Percentiles rank a stretch among this genome's conserved stretches.
These are phyloP conservation scores for Chanos chanos DNA, from an alignment of 2,797 vertebrate species.

Conservation along the genomic window DNA sequence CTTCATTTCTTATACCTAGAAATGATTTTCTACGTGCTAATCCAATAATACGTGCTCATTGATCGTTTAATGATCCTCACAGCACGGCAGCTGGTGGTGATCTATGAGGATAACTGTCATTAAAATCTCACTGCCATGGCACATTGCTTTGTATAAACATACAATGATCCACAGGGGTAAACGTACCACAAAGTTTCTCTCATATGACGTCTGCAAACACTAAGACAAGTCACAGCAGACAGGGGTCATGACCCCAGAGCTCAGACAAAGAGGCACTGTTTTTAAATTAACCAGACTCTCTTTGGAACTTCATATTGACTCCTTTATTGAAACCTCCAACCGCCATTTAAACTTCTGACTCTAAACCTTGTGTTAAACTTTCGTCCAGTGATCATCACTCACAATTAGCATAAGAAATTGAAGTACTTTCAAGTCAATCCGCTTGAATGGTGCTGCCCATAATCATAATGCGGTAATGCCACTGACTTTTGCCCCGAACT, in stretches of 20 bases:
- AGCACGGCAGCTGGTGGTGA: constrained; percentile 18
- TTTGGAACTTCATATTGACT: constrained; percentile 9
- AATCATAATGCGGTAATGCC: too few relatives aligned
- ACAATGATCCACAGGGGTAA: constrained; percentile 30
- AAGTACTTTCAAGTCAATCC: too few relatives aligned
- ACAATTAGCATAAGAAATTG: too few relatives aligned
- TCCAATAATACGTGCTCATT: background rate
- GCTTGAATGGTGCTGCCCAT: too few relatives aligned
- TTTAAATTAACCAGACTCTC: constrained; percentile 17
- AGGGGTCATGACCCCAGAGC: constrained; percentile 19
- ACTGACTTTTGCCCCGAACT: too few relatives aligned
- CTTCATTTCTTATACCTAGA: too few relatives aligned
- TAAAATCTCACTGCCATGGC: constrained; percentile 36
- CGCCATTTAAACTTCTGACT: too few relatives aligned
- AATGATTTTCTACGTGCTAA: too few relatives aligned
- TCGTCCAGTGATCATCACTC: too few relatives aligned
- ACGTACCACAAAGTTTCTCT: constrained; percentile 29
- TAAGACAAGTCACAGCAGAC: constrained; percentile 34
- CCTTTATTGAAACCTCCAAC: too few relatives aligned
- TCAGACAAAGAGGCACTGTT: constrained; percentile 21
- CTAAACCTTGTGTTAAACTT: too few relatives aligned
- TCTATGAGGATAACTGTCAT: constrained; percentile 31
- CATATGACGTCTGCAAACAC: constrained; percentile 41
- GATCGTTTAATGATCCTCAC: background rate
- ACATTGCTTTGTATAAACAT: constrained; percentile 49